Evolutionary conservation across 1,140 invertebrate species (phyloP).

Genomic region (Asbolus verrucosus): DNA sequence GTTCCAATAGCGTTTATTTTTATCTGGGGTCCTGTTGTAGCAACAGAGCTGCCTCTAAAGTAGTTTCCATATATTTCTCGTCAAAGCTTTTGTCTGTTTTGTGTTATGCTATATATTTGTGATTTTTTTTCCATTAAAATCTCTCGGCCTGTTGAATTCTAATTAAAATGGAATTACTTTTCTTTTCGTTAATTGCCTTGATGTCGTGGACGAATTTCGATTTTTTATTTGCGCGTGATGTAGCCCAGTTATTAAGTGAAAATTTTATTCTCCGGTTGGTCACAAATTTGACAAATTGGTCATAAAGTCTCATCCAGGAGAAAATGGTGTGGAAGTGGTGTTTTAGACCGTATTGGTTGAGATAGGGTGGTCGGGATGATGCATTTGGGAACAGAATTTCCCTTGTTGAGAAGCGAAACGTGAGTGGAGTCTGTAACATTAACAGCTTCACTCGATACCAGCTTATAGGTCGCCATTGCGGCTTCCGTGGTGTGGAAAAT

Average conservation of each 20-base stretch:
- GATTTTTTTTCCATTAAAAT: no score
- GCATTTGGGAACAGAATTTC: conserved; percentile 38
- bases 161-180: no score
- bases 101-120: no score
- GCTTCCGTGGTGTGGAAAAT: conserved; percentile 31
- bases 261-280: conserved; percentile 26
- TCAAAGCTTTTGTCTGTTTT: no score
- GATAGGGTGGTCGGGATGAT: conserved; percentile 31
- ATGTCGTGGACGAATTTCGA: no score
- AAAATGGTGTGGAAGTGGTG: conserved; percentile 30
- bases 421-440: conserved; percentile 34
- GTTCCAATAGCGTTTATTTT: no score
- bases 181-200: no score
- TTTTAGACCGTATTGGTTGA: conserved; percentile 33
- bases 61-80: no score
- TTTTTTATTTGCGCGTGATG: not conserved
- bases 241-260: conserved; percentile 10
- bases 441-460: conserved; percentile 25
- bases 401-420: conserved; percentile 31
- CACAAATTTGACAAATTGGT: conserved; percentile 30
- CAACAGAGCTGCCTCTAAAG: no score
- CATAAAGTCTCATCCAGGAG: conserved; percentile 29
- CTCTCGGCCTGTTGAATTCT: no score
- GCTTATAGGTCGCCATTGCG: conserved; percentile 27
- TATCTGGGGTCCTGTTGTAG: no score